Evolutionary conservation across 2,888 invertebrate genomes (phyloP), one percentile per base, ranked within the genome.

Genomic region (Patella caerulea): DNA sequence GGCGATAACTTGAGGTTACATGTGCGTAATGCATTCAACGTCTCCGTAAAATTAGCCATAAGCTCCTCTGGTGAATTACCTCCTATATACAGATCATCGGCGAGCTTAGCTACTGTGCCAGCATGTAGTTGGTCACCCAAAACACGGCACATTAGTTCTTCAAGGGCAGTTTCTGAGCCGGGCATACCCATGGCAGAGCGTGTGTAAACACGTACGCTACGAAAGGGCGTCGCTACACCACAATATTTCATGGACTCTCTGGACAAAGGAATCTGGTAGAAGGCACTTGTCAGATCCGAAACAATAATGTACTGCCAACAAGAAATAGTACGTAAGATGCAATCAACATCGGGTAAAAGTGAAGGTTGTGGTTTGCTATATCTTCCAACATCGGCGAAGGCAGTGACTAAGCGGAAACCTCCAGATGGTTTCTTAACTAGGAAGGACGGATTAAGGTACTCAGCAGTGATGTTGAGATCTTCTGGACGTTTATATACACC

Each of bases 381-480:
- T 24, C 24, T 24, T 24, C 24, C 78, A 9, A 81, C 81, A 69
- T 83, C 84, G 3, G 75, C 78, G 55, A 85, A 84, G 1, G 84
- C 82, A 7, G 84, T 84, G 24, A 84, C 84, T 12, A 85, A 74
- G 15, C 84, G 76, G 73, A 74, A 80, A 29, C 78, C 81, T 15
- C 85, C 83, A 19, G 24, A 55, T 2, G 75, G 72, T 72, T 82
- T 84, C 69, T 82, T 84, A 1, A 86, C 80, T 14, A 86, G 77
- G 71, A 86, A 86, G 5, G 83, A 83, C 0, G 85, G 86, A 72
- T 84, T 86, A 14, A 86, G 56, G 53, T 86, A 86, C 65, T 86
- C 84, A 5, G 81, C 82, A 4, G 56, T 72, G 14, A 81, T 55
- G 53, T 74, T 80, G 17, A 79, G 70, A 73, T 81, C 78, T 73